These are phyloP conservation scores for Diabrotica undecimpunctata DNA, from an alignment of 1,140 invertebrate genomes.

Conservation along the genomic window DNA sequence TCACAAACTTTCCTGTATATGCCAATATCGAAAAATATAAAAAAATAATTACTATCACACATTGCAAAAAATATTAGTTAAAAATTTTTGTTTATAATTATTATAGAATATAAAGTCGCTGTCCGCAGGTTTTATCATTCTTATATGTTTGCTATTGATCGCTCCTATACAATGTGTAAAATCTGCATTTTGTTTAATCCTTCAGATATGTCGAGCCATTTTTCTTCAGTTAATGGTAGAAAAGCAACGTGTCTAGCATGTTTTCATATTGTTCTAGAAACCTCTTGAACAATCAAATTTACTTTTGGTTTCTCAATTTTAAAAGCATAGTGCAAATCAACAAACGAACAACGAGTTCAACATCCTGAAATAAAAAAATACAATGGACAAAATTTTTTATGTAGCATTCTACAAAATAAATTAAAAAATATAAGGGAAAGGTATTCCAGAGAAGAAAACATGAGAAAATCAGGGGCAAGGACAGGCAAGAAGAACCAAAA, in stretches of 20 bases:
- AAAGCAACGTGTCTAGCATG: conserved; percentile 30
- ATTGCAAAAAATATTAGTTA: conserved; percentile 28
- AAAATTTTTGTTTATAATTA: conserved; percentile 37
- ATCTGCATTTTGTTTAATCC: conserved; percentile 24
- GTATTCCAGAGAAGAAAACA: no score
- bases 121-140: conserved; percentile 27
- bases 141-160: conserved; percentile 34
- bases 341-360: conserved; percentile 34
- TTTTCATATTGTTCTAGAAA: conserved; percentile 40
- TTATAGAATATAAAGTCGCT: conserved; percentile 33
- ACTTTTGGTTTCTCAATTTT: conserved; percentile 32
- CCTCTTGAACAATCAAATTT: conserved; percentile 34
- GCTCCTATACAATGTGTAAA: conserved; percentile 28
- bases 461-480: no score
- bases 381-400: not conserved
- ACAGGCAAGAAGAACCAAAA: no score
- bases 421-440: conserved; percentile 4
- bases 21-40: conserved; percentile 7
- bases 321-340: conserved; percentile 34
- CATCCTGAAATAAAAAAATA: not conserved
- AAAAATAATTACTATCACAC: conserved; percentile 12
- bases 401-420: not conserved
- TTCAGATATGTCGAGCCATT: conserved; percentile 18
- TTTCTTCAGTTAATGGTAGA: conserved; percentile 29
- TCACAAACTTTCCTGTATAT: conserved; percentile 12